Percentiles rank a stretch among this genome's conserved stretches.
phyloP scores from a whole-genome alignment of 2,113 vertebrate species.

The Phrynosoma platyrhinos region DNA sequence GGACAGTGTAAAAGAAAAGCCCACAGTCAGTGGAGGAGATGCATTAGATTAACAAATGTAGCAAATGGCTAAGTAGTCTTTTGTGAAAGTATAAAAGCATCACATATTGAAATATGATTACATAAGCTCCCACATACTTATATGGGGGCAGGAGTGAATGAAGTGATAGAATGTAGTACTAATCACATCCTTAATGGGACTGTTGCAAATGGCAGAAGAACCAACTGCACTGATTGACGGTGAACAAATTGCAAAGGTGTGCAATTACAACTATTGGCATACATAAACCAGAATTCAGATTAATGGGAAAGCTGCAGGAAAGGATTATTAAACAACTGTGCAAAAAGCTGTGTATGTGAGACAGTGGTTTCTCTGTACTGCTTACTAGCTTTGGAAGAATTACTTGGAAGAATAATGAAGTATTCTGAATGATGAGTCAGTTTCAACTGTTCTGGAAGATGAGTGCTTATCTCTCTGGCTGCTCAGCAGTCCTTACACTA shows the following conservation, averaged over 20 bases:
- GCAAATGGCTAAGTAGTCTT: background rate
- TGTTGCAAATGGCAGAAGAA: background rate
- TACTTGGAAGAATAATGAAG: background rate
- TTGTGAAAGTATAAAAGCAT: background rate
- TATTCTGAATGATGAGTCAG: too few relatives aligned
- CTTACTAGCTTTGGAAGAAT: background rate
- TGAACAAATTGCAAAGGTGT: background rate
- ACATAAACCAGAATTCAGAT: background rate
- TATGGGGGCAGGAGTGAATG: background rate
- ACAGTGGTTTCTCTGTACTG: background rate
- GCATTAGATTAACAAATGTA: conserved; percentile 27
- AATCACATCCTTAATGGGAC: background rate
- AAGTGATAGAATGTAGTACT: background rate
- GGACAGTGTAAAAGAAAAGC: background rate
- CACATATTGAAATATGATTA: background rate
- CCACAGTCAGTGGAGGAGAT: background rate
- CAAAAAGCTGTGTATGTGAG: background rate
- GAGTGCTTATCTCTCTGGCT: too few relatives aligned
- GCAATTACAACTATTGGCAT: background rate
- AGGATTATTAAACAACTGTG: background rate
- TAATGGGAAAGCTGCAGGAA: background rate
- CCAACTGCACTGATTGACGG: background rate
- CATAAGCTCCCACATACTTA: background rate
- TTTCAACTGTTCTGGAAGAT: too few relatives aligned
- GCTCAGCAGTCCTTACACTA: too few relatives aligned